phyloP scores from a whole-genome alignment of 2,888 invertebrate species.

The Habrosyne pyritoides region DNA sequence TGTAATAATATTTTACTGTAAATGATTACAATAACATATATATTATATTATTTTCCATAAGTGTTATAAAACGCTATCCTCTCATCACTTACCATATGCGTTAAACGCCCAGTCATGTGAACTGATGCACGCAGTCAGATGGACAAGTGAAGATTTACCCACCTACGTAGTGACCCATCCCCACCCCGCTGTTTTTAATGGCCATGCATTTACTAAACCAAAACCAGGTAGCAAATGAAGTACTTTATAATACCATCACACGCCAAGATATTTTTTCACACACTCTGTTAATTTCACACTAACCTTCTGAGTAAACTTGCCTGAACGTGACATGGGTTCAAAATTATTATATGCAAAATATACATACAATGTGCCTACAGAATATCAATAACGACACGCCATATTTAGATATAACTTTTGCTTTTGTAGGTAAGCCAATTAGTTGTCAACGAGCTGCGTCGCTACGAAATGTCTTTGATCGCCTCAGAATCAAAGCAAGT shows the following conservation, averaged over 20 bases:
- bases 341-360: constrained; percentile 53
- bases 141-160: constrained; percentile 68
- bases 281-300: constrained; percentile 42
- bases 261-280: constrained; percentile 21
- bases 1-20: too few relatives aligned
- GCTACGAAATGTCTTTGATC: constrained; percentile 71
- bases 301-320: constrained; percentile 47
- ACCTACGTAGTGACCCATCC: constrained; percentile 56
- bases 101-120: constrained; percentile 61
- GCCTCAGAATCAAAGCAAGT: constrained; percentile 68
- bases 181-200: constrained; percentile 16
- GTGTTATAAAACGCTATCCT: not conserved
- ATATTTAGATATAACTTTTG: constrained; percentile 54
- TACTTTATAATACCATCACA: constrained; percentile 21
- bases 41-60: too few relatives aligned
- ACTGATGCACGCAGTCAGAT: constrained; percentile 68
- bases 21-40: too few relatives aligned
- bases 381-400: constrained; percentile 42
- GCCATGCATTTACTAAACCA: constrained; percentile 1
- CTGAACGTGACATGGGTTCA: constrained; percentile 65
- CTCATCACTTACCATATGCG: constrained; percentile 23
- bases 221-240: constrained; percentile 9
- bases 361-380: constrained; percentile 31
- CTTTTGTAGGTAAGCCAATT: constrained; percentile 69
- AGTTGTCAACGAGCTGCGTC: constrained; percentile 67